Evolutionary conservation across 1,140 invertebrate genomes (phyloP), one percentile per base, ranked within the genome.

Genomic region (Thaumetopoea pityocampa): DNA sequence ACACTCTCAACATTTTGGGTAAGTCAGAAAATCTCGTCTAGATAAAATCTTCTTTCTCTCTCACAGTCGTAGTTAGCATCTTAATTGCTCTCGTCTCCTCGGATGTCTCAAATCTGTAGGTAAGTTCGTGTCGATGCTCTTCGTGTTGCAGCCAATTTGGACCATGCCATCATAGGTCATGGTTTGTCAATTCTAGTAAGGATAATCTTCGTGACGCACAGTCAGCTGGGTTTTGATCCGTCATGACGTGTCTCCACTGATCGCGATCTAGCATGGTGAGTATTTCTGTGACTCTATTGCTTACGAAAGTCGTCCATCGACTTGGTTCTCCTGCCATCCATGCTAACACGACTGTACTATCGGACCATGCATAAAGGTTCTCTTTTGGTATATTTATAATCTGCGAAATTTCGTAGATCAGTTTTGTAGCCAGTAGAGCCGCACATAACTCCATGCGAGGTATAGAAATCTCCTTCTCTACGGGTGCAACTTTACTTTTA

Each of bases 21-120:
- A 58, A 38, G 15, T 17, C 17, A 8, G 50, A 58, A 52, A 49
- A 52, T 41, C 29, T 46, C n/a, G 19, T 44, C 42, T 32, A 49
- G 3, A 42, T 11, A 52, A 24, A 27, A 8, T 43, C 23, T 10
- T 26, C 23, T 2, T 4, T 1, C 8, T 1, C 82, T 17, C 19
- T 63, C 63, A 40, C 35, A 23, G 22, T 12, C 14, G 34, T 24
- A 14, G 12, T n/a, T n/a, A 17, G 11, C 12, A 11, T 17, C 2
- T 24, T 14, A 23, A 14, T 6, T 9, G n/a, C 26, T 26, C 22
- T 5, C n/a, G n/a, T 36, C 34, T 4, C 11, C 23, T 4, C 23
- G 23, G 6, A 10, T 26, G n/a, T 26, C 23, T 3, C n/a, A n/a
- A n/a, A n/a, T n/a, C n/a, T n/a, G n/a, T n/a, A n/a, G n/a, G n/a